These are phyloP conservation scores for Rhodophaea formosa DNA, from an alignment of 2,888 invertebrate species.

Conservation along the genomic window DNA sequence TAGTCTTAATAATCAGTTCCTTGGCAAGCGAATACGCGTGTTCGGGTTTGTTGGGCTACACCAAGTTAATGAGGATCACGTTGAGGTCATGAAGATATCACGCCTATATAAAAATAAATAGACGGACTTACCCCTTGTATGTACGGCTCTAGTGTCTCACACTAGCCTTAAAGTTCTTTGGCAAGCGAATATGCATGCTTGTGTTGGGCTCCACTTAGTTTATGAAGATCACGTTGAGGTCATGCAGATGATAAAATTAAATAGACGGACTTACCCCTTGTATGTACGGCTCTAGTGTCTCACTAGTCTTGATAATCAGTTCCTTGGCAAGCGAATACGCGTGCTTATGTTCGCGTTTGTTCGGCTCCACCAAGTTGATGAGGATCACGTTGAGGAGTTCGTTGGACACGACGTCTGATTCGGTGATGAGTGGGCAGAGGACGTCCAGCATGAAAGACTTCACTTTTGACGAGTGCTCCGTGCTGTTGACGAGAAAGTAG, in stretches of 20 bases:
- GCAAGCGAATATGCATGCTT: no score
- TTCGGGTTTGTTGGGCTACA: no score
- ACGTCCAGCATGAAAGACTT: constrained; percentile 98
- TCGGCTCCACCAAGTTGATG: constrained; percentile 96
- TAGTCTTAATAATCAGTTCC: constrained; percentile 94
- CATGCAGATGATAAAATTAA: no score
- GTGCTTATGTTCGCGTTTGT: constrained; percentile 93
- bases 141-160: no score
- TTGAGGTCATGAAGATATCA: no score
- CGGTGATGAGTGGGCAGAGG: constrained; percentile 95
- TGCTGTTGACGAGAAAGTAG: constrained; percentile 76
- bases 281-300: constrained; percentile 96
- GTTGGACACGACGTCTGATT: constrained; percentile 96
- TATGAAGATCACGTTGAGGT: no score
- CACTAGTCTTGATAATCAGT: constrained; percentile 93
- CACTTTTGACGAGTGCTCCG: constrained; percentile 97
- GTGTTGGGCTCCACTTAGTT: no score
- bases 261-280: constrained; percentile 87
- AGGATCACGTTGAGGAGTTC: constrained; percentile 96
- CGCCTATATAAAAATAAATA: no score
- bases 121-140: no score
- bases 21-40: constrained; percentile 95
- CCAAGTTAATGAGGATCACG: no score
- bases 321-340: constrained; percentile 96
- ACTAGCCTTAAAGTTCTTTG: no score